Percentiles rank a stretch among this genome's conserved stretches.
These are phyloP conservation scores for Clavelina lepadiformis DNA, from an alignment of 23 tunicate species.

Conservation along the genomic window DNA sequence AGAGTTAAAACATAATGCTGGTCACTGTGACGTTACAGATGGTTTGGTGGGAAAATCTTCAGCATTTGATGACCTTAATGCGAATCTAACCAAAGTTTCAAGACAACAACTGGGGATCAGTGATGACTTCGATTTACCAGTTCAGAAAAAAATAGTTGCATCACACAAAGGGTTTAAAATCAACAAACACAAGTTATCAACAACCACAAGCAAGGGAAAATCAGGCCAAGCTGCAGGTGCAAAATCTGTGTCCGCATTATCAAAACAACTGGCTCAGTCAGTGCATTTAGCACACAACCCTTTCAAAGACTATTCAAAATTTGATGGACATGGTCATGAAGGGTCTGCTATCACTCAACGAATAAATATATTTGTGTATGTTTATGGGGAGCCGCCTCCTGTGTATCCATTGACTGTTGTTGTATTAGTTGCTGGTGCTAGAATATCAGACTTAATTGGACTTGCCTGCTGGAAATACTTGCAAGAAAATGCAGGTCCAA, in stretches of 20 bases:
- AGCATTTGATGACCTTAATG: too few species aligned
- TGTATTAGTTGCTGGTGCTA: slow-evolving; percentile 49
- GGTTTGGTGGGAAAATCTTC: not conserved
- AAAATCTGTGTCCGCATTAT: slow-evolving; percentile 19
- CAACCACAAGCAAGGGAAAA: not conserved
- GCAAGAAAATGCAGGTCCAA: slow-evolving; percentile 38
- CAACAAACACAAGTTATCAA: not conserved
- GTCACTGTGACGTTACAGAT: not conserved
- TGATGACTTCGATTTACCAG: not conserved
- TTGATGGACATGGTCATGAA: slow-evolving; percentile 79
- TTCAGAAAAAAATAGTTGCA: not conserved
- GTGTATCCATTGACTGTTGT: slow-evolving; percentile 36
- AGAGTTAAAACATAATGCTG: too few species aligned
- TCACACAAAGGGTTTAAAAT: slow-evolving; percentile 10
- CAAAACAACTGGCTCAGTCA: slow-evolving; percentile 38
- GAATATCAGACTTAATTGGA: slow-evolving; percentile 68
- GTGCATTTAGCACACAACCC: slow-evolving; percentile 34
- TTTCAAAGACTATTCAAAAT: slow-evolving; percentile 77
- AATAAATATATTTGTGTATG: slow-evolving; percentile 65
- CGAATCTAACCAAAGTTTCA: slow-evolving; percentile 3
- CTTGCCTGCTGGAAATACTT: slow-evolving; percentile 70
- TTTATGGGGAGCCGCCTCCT: slow-evolving; percentile 61
- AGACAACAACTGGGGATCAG: too few species aligned
- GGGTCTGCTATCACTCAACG: slow-evolving; percentile 27
- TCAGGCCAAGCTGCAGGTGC: not conserved